Evolutionary conservation across 2,113 vertebrate species (phyloP).

Genomic region (Vulpes lagopus): DNA sequence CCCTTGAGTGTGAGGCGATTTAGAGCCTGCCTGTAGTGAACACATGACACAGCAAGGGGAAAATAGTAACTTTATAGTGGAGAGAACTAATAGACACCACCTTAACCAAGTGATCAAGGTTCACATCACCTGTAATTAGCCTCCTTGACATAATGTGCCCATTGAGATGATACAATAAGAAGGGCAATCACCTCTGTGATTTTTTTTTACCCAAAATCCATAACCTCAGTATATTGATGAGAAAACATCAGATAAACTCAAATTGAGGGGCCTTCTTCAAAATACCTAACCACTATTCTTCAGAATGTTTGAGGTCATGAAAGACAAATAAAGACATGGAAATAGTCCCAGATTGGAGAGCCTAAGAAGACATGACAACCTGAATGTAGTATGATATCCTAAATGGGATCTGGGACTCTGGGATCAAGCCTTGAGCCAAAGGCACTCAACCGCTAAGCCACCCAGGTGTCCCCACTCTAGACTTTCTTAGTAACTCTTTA

Average conservation of each 20-base stretch:
- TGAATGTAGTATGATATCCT: not conserved
- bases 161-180: not conserved
- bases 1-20: not conserved
- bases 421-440: too few species aligned
- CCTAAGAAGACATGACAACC: not conserved
- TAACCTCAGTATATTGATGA: not conserved
- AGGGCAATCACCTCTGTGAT: not conserved
- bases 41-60: not conserved
- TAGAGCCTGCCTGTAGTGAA: not conserved
- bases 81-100: not conserved
- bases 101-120: not conserved
- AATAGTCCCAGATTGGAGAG: not conserved
- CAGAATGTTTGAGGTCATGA: slow-evolving; percentile 18
- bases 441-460: too few species aligned
- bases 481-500: not conserved
- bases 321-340: slow-evolving; percentile 21
- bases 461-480: too few species aligned
- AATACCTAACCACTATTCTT: not conserved
- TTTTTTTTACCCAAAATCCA: not conserved
- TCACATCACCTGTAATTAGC: not conserved
- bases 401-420: not conserved
- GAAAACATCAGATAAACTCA: not conserved
- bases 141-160: not conserved
- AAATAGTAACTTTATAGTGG: not conserved
- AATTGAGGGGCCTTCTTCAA: not conserved